Base-by-base conservation (phyloP, 2,113 vertebrate genomes). In the Phaethon lepturus region DNA sequence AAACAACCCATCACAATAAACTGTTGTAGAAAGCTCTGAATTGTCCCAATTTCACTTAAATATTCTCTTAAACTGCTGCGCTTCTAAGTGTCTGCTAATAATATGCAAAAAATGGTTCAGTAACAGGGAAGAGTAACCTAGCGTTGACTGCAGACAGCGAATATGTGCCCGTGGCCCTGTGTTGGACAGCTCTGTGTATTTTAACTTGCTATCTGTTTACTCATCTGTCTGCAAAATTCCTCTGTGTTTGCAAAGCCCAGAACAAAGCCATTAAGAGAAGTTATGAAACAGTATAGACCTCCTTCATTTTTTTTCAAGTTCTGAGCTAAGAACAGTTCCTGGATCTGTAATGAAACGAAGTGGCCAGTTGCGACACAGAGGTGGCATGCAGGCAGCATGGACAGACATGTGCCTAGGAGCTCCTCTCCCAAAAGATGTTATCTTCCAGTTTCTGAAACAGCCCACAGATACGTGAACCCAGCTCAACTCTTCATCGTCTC, bases 61-160 rank as follows among this genome's bases (percentile, higher is more conserved):
- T 29, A 5, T 82, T 90, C 60, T 8, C 1, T 19, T 29, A 4
- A 33, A 56, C 6, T 40, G 1, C 29, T 58, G 45, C 6, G 80
- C 29, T 84, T 66, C 35, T 15, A 40, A 53, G 26, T 7, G 31
- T 45, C 79, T 59, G 23, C 16, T 55, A 71, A 3, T 12, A 28
- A 49, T 2, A 0, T 18, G 62, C 35, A 25, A 4, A 53, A 29
- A 82, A 25, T 1, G 7, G 40, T 35, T 91, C 50, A 2, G 0
- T 80, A 68, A 23, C 22, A 24, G 22, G 55, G 83, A 69, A 19
- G 24, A 63, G 58, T 18, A 40, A 64, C 25, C 38, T 17, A 5
- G 31, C 19, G 42, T 33, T 26, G 53, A 6, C 50, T 64, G 56
- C 31, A 47, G 68, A 5, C 8, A 29, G 45, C 2, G 2, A 59